A percentile compares a stretch with the other conserved stretches of the same genome.
Evolutionary conservation across 2,113 vertebrate species (phyloP).

Genomic region (Panthera leo): DNA sequence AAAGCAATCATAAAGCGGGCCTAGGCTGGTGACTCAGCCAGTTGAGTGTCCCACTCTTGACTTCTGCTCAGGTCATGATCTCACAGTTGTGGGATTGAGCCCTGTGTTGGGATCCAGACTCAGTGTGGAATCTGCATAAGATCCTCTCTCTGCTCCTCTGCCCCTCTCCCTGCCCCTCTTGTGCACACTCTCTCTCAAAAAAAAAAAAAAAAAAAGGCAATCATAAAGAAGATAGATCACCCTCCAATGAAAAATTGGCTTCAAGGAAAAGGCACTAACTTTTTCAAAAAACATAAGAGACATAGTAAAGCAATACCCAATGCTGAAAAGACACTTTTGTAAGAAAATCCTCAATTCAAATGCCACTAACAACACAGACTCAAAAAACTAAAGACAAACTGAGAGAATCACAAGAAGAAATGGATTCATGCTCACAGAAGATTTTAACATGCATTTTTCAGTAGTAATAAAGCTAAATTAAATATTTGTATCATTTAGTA

Average conservation of each 20-base stretch:
- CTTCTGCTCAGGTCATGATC: no score
- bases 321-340: background rate
- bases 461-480: background rate
- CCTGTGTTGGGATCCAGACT: no score
- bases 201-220: background rate
- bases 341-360: background rate
- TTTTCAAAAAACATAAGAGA: background rate
- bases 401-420: background rate
- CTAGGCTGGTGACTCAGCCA: no score
- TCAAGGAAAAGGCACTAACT: background rate
- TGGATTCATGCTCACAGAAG: background rate
- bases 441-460: background rate
- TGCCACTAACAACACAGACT: background rate
- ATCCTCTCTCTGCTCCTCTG: no score
- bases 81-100: no score
- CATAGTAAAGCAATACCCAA: background rate
- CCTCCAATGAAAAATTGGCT: background rate
- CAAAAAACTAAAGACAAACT: background rate
- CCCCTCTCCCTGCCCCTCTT: no score
- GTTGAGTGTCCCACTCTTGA: no score
- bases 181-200: no score
- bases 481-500: background rate
- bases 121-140: no score
- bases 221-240: background rate
- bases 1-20: background rate